Evolutionary conservation across 2,888 invertebrate species (phyloP).

Genomic region (Amphiduros pacificus): DNA sequence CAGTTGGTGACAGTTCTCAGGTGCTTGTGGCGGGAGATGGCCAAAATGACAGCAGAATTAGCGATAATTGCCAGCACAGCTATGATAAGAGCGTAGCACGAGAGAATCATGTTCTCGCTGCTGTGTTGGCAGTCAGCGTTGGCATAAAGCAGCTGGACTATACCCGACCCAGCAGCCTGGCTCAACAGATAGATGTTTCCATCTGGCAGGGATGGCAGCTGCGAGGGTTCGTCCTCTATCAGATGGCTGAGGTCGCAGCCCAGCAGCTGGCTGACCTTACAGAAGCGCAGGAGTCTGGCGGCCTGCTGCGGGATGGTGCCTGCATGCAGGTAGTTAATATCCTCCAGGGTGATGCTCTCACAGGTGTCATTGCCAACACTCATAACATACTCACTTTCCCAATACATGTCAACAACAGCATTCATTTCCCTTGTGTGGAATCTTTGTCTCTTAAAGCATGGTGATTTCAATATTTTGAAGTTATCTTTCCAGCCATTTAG

Average conservation of each 20-base stretch:
- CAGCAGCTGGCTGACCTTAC: not conserved
- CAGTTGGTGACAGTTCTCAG: slow-evolving; percentile 13
- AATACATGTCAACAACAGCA: no score
- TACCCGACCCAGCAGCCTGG: no score
- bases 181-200: no score
- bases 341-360: not conserved
- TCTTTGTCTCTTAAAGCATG: no score
- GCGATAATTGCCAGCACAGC: slow-evolving; percentile 1
- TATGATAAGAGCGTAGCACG: no score
- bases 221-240: not conserved
- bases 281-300: not conserved
- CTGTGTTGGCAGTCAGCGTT: no score
- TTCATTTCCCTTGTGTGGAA: no score
- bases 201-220: no score
- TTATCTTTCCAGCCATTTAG: no score
- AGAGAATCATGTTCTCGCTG: no score
- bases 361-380: not conserved
- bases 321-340: slow-evolving; percentile 1
- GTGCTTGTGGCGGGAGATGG: not conserved
- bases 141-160: not conserved
- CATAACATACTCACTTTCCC: no score
- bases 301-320: not conserved
- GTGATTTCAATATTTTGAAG: no score
- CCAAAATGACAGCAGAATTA: slow-evolving; percentile 21
- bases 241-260: not conserved